These are phyloP conservation scores for Drosophila nigrodunni DNA, from an alignment of 1,140 invertebrate species.

Conservation along the genomic window DNA sequence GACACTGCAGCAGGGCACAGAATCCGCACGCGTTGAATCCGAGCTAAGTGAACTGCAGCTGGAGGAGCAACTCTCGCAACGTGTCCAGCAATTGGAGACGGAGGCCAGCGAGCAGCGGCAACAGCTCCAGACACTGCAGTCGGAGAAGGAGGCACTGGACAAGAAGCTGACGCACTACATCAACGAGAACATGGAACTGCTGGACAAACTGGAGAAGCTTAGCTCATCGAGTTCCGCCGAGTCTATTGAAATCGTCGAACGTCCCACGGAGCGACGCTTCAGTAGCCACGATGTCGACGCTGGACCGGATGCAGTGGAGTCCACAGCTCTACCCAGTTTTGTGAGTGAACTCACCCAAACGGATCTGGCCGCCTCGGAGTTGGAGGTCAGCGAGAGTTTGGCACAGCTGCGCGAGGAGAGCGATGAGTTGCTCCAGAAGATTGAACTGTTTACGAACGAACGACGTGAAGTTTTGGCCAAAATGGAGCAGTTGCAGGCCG, in stretches of 20 bases:
- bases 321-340: conserved; percentile 59
- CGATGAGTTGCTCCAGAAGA: conserved; percentile 88
- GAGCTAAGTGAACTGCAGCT: conserved; percentile 88
- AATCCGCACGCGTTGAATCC: conserved; percentile 86
- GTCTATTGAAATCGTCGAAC: conserved; percentile 89
- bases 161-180: conserved; percentile 87
- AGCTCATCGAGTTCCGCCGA: conserved; percentile 89
- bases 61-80: conserved; percentile 87
- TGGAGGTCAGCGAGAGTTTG: conserved; percentile 86
- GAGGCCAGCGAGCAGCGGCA: conserved; percentile 86
- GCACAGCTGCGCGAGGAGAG: conserved; percentile 86
- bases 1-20: conserved; percentile 56
- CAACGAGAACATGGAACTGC: conserved; percentile 88
- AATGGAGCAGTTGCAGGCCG: conserved; percentile 87
- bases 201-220: conserved; percentile 88
- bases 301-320: neutral
- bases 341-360: conserved; percentile 77
- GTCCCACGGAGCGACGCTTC: conserved; percentile 87
- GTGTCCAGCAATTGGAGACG: conserved; percentile 83
- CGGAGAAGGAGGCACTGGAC: conserved; percentile 85
- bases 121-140: conserved; percentile 84
- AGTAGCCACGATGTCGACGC: conserved; percentile 57
- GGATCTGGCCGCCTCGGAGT: conserved; percentile 74
- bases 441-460: conserved; percentile 88
- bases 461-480: conserved; percentile 89